Evolutionary conservation across 2,888 invertebrate species (phyloP).

Genomic region (Dione vanillae): DNA sequence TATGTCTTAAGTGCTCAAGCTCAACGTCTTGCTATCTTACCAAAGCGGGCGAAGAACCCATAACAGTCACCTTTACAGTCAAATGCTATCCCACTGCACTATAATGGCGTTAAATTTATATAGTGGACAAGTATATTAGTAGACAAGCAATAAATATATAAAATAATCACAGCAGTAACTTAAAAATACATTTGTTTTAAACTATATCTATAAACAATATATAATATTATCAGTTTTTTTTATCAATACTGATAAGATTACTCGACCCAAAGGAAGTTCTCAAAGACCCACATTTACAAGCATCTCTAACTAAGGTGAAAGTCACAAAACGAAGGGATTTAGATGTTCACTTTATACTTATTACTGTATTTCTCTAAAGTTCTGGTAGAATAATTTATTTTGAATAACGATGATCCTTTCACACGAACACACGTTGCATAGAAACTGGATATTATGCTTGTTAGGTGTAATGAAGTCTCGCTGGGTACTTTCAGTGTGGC

Average conservation of each 20-base stretch:
- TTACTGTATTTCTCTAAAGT: conserved; percentile 69
- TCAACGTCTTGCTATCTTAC: no score
- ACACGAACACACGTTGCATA: conserved; percentile 42
- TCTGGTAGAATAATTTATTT: conserved; percentile 63
- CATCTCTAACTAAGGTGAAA: conserved; percentile 68
- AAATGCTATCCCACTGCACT: no score
- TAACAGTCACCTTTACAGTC: no score
- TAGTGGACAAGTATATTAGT: no score
- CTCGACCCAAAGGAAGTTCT: conserved; percentile 42
- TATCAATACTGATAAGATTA: conserved; percentile 8
- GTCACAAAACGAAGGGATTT: conserved; percentile 69
- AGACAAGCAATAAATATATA: no score
- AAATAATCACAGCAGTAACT: no score
- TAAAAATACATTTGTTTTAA: not conserved
- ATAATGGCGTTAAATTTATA: no score
- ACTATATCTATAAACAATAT: not conserved
- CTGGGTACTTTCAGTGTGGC: conserved; percentile 15
- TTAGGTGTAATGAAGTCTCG: conserved; percentile 39
- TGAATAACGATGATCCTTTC: conserved; percentile 47
- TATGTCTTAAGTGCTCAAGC: no score
- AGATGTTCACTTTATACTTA: conserved; percentile 66
- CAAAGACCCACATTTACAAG: conserved; percentile 63
- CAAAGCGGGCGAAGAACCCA: no score
- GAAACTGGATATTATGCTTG: conserved; percentile 40
- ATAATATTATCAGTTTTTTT: not conserved